Conservation (phyloP, 2,797 vertebrate genomes). For the Pelobates cultripes region DNA sequence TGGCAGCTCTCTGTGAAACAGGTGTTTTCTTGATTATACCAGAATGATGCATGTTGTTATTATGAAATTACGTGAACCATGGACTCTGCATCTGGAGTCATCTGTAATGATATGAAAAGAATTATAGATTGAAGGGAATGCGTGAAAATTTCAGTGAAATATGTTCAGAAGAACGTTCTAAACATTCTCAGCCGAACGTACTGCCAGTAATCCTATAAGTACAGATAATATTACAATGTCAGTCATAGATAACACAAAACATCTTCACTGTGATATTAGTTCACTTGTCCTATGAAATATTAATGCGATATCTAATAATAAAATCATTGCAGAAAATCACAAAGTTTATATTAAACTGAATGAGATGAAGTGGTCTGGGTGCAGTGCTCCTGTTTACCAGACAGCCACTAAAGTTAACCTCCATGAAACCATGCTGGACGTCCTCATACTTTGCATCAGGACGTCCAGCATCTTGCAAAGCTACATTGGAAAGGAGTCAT, state of each 20-base stretch:
- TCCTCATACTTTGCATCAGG: too few relatives aligned
- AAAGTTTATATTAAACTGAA: too few relatives aligned
- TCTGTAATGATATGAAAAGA: constrained; percentile 8
- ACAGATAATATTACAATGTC: background rate
- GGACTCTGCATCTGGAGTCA: constrained; percentile 58
- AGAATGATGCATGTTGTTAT: constrained; percentile 57
- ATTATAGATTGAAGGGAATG: constrained; percentile 45
- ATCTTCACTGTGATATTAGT: background rate
- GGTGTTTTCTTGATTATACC: constrained; percentile 56
- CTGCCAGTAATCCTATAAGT: background rate
- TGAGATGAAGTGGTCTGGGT: too few relatives aligned
- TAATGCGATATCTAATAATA: background rate
- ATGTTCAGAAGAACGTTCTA: background rate
- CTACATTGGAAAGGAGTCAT: too few relatives aligned
- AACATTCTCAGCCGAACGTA: background rate
- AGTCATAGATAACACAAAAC: background rate
- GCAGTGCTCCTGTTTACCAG: too few relatives aligned
- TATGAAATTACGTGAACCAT: constrained; percentile 54
- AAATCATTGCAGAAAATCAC: background rate
- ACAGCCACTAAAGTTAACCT: too few relatives aligned
- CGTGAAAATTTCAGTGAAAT: constrained; percentile 7
- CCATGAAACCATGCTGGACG: too few relatives aligned
- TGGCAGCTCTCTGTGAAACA: constrained; percentile 49
- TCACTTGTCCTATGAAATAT: background rate
- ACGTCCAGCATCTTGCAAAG: too few relatives aligned